These are phyloP conservation scores for Oryzias woworae DNA, from an alignment of 2,113 vertebrate genomes.

Conservation along the genomic window DNA sequence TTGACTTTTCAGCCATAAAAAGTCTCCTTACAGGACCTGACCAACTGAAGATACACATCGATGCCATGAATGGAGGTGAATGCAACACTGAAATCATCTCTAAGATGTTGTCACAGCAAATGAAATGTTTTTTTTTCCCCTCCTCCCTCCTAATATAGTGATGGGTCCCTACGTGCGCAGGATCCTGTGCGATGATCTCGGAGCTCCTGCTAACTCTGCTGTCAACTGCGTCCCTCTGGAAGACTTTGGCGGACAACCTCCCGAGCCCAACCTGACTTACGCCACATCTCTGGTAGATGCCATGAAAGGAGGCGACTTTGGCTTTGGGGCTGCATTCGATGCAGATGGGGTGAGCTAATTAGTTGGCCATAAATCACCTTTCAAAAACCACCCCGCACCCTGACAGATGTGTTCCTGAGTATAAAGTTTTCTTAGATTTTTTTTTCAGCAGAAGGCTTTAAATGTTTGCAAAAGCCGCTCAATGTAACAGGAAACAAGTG, in stretches of 20 bases:
- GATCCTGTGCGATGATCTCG: slow-evolving; percentile 95
- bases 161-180: slow-evolving; percentile 97
- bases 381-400: not conserved
- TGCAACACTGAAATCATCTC: not conserved
- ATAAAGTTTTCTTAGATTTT: not conserved
- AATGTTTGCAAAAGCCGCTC: no score
- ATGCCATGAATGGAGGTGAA: slow-evolving; percentile 97
- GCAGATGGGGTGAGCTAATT: slow-evolving; percentile 88
- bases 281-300: slow-evolving; percentile 90
- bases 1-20: slow-evolving; percentile 92
- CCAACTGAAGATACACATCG: slow-evolving; percentile 93
- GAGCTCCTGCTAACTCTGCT: slow-evolving; percentile 95
- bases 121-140: not conserved
- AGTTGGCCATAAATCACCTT: not conserved
- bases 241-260: slow-evolving; percentile 93
- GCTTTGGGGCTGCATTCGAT: slow-evolving; percentile 97
- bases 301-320: slow-evolving; percentile 96
- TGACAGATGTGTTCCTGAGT: not conserved
- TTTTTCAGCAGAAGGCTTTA: not conserved
- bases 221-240: slow-evolving; percentile 95
- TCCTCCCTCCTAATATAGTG: slow-evolving; percentile 71
- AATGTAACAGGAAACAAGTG: no score
- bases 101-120: not conserved
- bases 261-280: slow-evolving; percentile 92
- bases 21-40: slow-evolving; percentile 89